Percentiles rank a stretch among this genome's conserved stretches.
Conservation (phyloP, 2,888 invertebrate species). For the Sceliomorpha sp. region DNA sequence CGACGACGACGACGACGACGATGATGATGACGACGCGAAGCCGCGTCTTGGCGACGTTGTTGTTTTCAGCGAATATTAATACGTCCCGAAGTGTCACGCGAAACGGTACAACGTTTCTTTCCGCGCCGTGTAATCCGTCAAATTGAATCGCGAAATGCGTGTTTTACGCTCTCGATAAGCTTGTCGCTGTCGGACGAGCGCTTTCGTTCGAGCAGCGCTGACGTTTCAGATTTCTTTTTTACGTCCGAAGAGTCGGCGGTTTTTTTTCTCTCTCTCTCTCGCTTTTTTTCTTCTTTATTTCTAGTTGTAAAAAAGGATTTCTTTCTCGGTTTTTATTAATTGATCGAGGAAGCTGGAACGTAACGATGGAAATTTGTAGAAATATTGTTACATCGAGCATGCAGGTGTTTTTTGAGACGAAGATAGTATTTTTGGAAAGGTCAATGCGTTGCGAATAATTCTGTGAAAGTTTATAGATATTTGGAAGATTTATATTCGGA, state of each 20-base stretch:
- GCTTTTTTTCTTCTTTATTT: slow-evolving; percentile 3
- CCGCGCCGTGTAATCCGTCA: slow-evolving; percentile 5
- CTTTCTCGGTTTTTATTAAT: too few relatives aligned
- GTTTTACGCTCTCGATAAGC: slow-evolving; percentile 14
- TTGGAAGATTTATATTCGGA: neutral
- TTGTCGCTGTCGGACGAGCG: slow-evolving; percentile 7
- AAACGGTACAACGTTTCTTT: slow-evolving; percentile 14
- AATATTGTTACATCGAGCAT: too few relatives aligned
- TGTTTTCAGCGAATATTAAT: slow-evolving; percentile 15
- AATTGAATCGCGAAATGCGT: slow-evolving; percentile 13
- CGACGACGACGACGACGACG: too few relatives aligned
- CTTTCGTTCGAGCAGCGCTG: slow-evolving; percentile 25
- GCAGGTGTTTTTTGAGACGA: slow-evolving; percentile 7
- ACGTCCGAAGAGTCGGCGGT: neutral
- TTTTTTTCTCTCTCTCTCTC: too few relatives aligned
- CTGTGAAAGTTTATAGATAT: too few relatives aligned
- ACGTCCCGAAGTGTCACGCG: slow-evolving; percentile 28
- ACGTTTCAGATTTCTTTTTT: too few relatives aligned
- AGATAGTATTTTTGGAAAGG: too few relatives aligned
- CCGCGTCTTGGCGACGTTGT: slow-evolving; percentile 4
- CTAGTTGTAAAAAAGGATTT: neutral
- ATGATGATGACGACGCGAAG: slow-evolving; percentile 23
- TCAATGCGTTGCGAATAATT: slow-evolving; percentile 35
- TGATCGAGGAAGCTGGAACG: slow-evolving; percentile 8
- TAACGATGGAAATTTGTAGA: neutral